These are phyloP conservation scores for Petrosia ficiformis DNA, from an alignment of 37 sponge, comb jelly and placozoan species.

Conservation along the genomic window DNA sequence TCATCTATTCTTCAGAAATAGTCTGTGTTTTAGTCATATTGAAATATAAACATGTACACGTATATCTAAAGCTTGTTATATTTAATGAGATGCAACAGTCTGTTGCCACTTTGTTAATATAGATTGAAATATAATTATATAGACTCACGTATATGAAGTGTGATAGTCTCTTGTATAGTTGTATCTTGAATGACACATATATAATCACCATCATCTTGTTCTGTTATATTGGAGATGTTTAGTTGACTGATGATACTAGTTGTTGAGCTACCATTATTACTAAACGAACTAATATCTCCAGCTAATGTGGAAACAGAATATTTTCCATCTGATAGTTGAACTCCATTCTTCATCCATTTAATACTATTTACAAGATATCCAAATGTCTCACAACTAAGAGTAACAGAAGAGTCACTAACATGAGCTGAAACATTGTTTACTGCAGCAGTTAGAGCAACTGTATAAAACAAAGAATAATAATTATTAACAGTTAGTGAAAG, in stretches of 20 bases:
- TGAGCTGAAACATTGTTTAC: too few species aligned
- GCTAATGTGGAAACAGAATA: background rate
- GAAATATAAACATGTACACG: too few species aligned
- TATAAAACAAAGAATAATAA: too few species aligned
- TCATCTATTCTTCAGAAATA: too few species aligned
- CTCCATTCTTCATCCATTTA: conserved; percentile 3
- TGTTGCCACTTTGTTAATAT: too few species aligned
- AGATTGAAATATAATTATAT: too few species aligned
- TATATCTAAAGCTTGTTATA: too few species aligned
- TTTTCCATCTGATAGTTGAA: background rate
- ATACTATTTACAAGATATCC: background rate
- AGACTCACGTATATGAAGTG: background rate
- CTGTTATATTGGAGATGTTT: background rate
- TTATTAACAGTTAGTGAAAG: too few species aligned
- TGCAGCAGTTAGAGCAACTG: background rate
- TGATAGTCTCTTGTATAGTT: background rate
- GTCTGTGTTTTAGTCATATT: too few species aligned
- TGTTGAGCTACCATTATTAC: background rate
- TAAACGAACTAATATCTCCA: background rate
- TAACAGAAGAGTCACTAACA: background rate
- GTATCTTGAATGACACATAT: conserved; percentile 3
- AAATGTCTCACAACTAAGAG: background rate
- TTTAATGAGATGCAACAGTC: too few species aligned
- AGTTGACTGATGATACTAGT: conserved; percentile 1
- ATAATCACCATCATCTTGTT: conserved; percentile 22